Evolutionary conservation across 1,140 invertebrate genomes (phyloP).

Genomic region (Spodoptera litura): DNA sequence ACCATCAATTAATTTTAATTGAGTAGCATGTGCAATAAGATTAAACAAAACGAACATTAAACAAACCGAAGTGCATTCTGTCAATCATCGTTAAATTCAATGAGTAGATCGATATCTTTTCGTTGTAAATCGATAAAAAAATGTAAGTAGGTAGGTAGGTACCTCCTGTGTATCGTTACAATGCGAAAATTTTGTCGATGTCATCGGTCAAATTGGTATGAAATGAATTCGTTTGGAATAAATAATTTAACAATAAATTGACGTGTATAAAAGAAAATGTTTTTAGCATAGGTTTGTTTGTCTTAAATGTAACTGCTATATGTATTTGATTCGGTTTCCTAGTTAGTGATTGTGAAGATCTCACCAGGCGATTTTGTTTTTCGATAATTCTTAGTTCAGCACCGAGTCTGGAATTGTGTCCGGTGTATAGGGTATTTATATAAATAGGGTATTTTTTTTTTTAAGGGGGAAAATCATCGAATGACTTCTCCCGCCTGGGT

Average conservation of each 20-base stretch:
- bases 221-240: not conserved
- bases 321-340: too few species aligned
- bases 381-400: too few species aligned
- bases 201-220: not conserved
- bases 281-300: too few species aligned
- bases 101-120: conserved; percentile 9
- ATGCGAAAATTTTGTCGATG: conserved; percentile 18
- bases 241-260: not conserved
- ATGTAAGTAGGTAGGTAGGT: too few species aligned
- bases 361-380: too few species aligned
- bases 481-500: too few species aligned
- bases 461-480: too few species aligned
- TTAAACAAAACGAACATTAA: not conserved
- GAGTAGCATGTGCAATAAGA: conserved; percentile 4
- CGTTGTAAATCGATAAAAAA: conserved; percentile 12
- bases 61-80: conserved; percentile 8
- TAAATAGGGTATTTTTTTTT: too few species aligned
- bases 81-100: conserved; percentile 25
- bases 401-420: too few species aligned
- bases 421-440: too few species aligned
- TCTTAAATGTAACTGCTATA: too few species aligned
- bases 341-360: too few species aligned
- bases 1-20: not conserved
- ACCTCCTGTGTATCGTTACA: conserved; percentile 3
- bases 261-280: not conserved